Evolutionary conservation across 2,888 invertebrate species (phyloP).

Genomic region (Epirrhoe alternata): DNA sequence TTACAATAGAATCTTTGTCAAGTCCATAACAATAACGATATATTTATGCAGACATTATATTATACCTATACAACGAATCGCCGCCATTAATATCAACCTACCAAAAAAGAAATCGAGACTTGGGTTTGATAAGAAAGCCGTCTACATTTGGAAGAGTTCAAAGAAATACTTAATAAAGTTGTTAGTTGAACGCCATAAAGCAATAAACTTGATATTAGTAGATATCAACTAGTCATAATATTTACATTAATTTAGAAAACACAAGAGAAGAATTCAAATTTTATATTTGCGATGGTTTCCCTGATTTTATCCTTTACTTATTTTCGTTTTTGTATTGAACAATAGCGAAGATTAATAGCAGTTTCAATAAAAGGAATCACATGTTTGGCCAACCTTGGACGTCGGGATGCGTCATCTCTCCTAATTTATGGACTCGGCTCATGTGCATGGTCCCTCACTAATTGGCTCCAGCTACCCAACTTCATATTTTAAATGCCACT

Average conservation of each 20-base stretch:
- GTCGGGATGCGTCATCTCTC: conserved; percentile 53
- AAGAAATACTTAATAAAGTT: conserved; percentile 37
- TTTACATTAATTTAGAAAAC: conserved; percentile 2
- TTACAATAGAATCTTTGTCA: not conserved
- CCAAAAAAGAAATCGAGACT: conserved; percentile 24
- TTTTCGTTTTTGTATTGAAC: conserved; percentile 35
- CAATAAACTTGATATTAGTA: conserved; percentile 38
- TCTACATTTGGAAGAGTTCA: conserved; percentile 22
- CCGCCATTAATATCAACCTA: conserved; percentile 25
- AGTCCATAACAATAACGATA: conserved; percentile 14
- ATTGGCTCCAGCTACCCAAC: conserved; percentile 54
- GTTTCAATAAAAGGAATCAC: conserved; percentile 45
- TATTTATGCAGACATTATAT: conserved; percentile 26
- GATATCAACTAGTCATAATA: conserved; percentile 11
- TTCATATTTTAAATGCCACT: conserved; percentile 50
- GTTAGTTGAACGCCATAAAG: conserved; percentile 36
- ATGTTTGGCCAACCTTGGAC: conserved; percentile 54
- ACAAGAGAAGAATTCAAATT: not conserved
- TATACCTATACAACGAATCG: not conserved
- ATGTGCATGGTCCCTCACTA: conserved; percentile 53
- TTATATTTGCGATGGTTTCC: not conserved
- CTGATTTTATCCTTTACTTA: conserved; percentile 2
- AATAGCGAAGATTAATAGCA: conserved; percentile 43
- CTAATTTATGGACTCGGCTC: conserved; percentile 62
- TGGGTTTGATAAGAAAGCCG: conserved; percentile 22